Evolutionary conservation across 2,888 invertebrate genomes (phyloP).

Genomic region (Horisme vitalbata): DNA sequence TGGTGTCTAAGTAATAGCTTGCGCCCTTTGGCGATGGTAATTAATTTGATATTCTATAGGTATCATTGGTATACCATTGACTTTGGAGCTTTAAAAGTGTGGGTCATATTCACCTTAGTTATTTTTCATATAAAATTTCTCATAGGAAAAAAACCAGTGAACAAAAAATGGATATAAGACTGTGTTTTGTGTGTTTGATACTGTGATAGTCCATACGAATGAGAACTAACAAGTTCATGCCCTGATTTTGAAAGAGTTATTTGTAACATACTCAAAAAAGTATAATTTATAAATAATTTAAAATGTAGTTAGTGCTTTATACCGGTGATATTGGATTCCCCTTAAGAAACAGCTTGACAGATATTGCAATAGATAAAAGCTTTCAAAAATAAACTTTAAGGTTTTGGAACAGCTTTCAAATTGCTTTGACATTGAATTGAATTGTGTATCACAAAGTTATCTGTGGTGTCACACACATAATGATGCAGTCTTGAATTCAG

Average conservation of each 20-base stretch:
- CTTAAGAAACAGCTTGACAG: not conserved
- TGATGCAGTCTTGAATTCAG: conserved; percentile 57
- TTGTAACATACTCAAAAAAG: not conserved
- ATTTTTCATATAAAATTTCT: not conserved
- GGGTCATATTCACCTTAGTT: no score
- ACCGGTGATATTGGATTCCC: conserved; percentile 17
- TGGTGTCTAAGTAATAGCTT: no score
- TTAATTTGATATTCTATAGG: no score
- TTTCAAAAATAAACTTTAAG: conserved; percentile 6
- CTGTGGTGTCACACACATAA: conserved; percentile 53
- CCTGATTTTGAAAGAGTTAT: not conserved
- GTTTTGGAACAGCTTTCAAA: conserved; percentile 19
- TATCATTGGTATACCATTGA: no score
- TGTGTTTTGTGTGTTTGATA: conserved; percentile 72
- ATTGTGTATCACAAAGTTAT: no score
- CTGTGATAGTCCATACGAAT: conserved; percentile 38
- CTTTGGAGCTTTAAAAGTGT: no score
- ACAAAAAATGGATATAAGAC: conserved; percentile 50
- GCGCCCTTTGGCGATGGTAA: no score
- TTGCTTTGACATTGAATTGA: conserved; percentile 34
- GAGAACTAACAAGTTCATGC: conserved; percentile 27
- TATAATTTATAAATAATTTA: conserved; percentile 4
- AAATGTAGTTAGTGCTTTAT: conserved; percentile 28
- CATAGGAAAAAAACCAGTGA: conserved; percentile 39
- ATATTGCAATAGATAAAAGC: conserved; percentile 1